Conservation (phyloP, 2,797 vertebrate species). For the Euphonia xanthogaster region DNA sequence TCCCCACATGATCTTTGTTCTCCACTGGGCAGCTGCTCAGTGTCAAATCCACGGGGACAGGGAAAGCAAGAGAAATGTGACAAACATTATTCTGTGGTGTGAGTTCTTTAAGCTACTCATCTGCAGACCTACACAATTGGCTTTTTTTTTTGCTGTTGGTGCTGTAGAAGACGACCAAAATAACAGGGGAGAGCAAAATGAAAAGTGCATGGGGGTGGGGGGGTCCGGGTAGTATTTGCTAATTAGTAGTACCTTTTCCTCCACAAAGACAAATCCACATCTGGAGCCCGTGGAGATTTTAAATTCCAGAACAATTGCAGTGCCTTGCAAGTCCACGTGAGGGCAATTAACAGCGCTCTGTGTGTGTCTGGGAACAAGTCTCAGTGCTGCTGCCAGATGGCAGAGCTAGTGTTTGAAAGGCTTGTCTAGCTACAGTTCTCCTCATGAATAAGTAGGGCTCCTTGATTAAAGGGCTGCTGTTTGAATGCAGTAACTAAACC, state of each 20-base stretch:
- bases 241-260: background rate
- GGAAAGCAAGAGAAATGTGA: background rate
- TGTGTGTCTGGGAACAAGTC: constrained; percentile 29
- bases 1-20: background rate
- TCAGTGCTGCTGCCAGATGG: constrained; percentile 53
- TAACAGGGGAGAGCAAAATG: background rate
- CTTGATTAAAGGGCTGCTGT: constrained; percentile 57
- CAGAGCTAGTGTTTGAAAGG: constrained; percentile 43
- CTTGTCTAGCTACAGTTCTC: constrained; percentile 33
- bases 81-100: background rate
- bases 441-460: constrained; percentile 49
- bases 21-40: background rate
- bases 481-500: constrained; percentile 36
- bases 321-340: constrained; percentile 58
- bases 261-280: background rate
- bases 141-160: background rate
- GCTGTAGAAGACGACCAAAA: background rate
- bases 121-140: background rate
- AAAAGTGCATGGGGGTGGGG: background rate
- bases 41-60: background rate
- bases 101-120: background rate
- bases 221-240: background rate
- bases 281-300: constrained; percentile 14
- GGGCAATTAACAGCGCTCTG: constrained; percentile 31
- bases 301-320: constrained; percentile 46